These are phyloP conservation scores for Helicoverpa assulta DNA, from an alignment of 2,888 invertebrate genomes.

Conservation along the genomic window DNA sequence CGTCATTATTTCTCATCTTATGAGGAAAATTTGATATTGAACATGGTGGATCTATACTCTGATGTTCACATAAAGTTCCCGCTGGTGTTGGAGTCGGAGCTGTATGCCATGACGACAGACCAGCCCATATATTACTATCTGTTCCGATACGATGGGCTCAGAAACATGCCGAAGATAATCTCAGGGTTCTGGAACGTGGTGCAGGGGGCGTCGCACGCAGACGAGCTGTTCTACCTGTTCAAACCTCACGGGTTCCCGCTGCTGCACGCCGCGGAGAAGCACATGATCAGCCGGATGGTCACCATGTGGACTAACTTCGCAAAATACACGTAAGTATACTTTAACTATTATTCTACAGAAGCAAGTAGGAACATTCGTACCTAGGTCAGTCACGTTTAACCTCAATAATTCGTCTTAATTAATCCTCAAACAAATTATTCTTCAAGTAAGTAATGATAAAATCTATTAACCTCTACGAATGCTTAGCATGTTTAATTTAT, in stretches of 20 bases:
- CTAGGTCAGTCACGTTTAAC: background rate
- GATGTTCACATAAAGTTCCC: slow-evolving; percentile 85
- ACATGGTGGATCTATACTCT: slow-evolving; percentile 84
- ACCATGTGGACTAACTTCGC: slow-evolving; percentile 87
- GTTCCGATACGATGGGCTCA: slow-evolving; percentile 81
- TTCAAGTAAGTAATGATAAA: slow-evolving; percentile 3
- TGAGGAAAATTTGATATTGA: slow-evolving; percentile 81
- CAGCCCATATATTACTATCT: slow-evolving; percentile 84
- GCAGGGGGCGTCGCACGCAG: slow-evolving; percentile 84
- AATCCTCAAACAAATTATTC: slow-evolving; percentile 1
- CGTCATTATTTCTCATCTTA: slow-evolving; percentile 77
- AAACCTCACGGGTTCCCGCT: slow-evolving; percentile 81
- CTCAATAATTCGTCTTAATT: background rate
- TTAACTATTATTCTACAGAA: background rate
- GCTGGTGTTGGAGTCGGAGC: slow-evolving; percentile 77
- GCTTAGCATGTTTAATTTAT: slow-evolving; percentile 4
- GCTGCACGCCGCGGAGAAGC: slow-evolving; percentile 76
- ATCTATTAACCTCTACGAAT: slow-evolving; percentile 29
- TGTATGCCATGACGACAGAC: slow-evolving; percentile 77
- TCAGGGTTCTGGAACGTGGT: slow-evolving; percentile 72
- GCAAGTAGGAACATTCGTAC: background rate
- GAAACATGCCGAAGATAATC: slow-evolving; percentile 83
- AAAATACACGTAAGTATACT: slow-evolving; percentile 79
- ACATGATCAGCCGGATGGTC: slow-evolving; percentile 81
- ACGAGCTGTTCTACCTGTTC: slow-evolving; percentile 86